phyloP scores from a whole-genome alignment of 2,888 invertebrate genomes.

The Arrhopalites spinosus region DNA sequence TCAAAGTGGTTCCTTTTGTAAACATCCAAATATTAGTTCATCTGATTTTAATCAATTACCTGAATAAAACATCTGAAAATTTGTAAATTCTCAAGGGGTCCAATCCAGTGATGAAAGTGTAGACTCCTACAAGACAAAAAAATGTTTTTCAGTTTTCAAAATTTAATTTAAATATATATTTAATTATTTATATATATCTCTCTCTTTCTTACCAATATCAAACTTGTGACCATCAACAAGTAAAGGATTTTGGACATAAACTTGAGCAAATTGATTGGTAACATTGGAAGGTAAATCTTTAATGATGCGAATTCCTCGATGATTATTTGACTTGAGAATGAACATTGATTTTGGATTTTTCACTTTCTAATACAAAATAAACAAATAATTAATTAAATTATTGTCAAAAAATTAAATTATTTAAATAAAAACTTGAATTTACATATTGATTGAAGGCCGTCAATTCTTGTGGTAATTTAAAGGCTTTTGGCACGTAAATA shows the following conservation, averaged over 20 bases:
- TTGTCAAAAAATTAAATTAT: conserved; percentile 1
- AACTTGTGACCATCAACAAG: conserved; percentile 93
- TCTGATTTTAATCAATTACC: conserved; percentile 62
- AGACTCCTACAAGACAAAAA: conserved; percentile 69
- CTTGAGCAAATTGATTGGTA: conserved; percentile 50
- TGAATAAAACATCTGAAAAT: conserved; percentile 86
- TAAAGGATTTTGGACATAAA: conserved; percentile 81
- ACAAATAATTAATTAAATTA: conserved; percentile 1
- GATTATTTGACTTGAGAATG: conserved; percentile 90
- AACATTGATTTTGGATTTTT: conserved; percentile 74
- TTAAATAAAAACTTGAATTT: conserved; percentile 55
- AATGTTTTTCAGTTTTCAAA: too few relatives aligned
- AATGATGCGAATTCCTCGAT: conserved; percentile 80
- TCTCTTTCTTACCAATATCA: conserved; percentile 70
- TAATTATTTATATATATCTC: too few relatives aligned
- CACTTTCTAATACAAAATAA: conserved; percentile 60
- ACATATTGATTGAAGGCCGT: conserved; percentile 72
- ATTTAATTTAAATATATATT: too few relatives aligned
- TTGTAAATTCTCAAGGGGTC: conserved; percentile 87
- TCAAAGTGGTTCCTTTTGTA: conserved; percentile 6
- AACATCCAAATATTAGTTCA: background rate
- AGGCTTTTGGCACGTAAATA: conserved; percentile 83
- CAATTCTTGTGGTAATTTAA: conserved; percentile 79
- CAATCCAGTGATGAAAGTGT: conserved; percentile 87
- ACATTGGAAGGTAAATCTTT: conserved; percentile 61